Evolutionary conservation across 2,888 invertebrate genomes (phyloP), one percentile per base, ranked within the genome.

Genomic region (Idaea aversata): DNA sequence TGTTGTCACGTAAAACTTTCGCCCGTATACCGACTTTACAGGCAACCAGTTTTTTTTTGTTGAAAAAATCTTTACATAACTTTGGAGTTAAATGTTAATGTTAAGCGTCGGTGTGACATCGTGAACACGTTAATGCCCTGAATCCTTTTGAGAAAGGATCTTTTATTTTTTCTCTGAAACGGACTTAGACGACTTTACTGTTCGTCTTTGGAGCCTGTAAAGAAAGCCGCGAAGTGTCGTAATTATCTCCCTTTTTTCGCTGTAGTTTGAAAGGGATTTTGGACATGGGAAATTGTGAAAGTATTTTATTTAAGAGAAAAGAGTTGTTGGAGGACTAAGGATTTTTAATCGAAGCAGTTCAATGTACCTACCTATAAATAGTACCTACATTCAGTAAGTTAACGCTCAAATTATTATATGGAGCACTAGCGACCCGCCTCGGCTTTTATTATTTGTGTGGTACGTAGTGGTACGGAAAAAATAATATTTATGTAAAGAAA

Each of bases 151-250:
- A 86, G 82, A 78, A 82, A 85, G 82, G 81, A 82, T 86, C 85
- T 85, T 90, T 89, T 88, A 81, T 88, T 91, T 91, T 86, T 89
- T 88, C 83, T 71, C 77, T 77, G 82, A 87, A 88, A 84, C 78
- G 85, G 90, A 84, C 90, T 92, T 90, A 90, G 82, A 84, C 91
- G 92, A 91, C 91, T 91, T 91, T 88, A 82, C 85, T 83, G 88
- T 84, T 89, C 91, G 85, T 91, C 91, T 90, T 91, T 84, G 82
- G 77, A 79, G 88, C 85, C 85, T 88, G 77, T 66, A 71, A 81
- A 81, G 76, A 86, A 91, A 92, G 91, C 92, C 89, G 91, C 80
- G 79, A 92, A 91, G 91, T 91, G 89, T 86, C 84, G 85, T 88
- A 89, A 91, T 91, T 90, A 91, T 90, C 83, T 81, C 82, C 79